Conservation (phyloP, 2,113 vertebrate species). For the Tursiops truncatus region DNA sequence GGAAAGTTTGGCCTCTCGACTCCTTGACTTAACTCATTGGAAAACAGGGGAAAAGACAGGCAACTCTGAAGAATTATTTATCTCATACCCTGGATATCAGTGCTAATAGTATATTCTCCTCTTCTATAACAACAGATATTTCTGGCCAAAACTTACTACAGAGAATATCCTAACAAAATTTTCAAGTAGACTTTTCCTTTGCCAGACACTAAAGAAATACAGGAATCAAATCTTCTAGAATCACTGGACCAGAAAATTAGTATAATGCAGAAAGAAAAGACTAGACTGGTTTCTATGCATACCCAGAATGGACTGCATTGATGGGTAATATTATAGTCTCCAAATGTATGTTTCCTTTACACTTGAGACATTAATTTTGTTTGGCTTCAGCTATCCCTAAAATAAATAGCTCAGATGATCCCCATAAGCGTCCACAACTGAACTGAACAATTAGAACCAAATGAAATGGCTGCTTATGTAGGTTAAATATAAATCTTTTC, state of each 20-base stretch:
- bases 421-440: background rate
- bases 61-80: background rate
- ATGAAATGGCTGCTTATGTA: background rate
- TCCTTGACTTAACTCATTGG: background rate
- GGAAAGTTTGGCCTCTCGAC: background rate
- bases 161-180: slow-evolving; percentile 12
- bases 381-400: background rate
- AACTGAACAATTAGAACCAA: slow-evolving; percentile 14
- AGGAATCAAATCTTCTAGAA: background rate
- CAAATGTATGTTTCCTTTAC: background rate
- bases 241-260: background rate
- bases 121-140: background rate
- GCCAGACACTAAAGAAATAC: background rate
- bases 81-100: background rate
- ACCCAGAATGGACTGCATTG: background rate
- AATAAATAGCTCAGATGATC: slow-evolving; percentile 19
- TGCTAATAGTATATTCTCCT: background rate
- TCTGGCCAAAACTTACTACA: background rate
- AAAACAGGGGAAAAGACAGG: slow-evolving; percentile 2
- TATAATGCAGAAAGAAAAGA: background rate
- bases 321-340: background rate
- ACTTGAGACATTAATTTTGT: background rate
- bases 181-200: slow-evolving; percentile 1
- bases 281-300: background rate
- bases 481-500: background rate